Percentiles rank a stretch among this genome's conserved stretches.
Conservation (phyloP, 2,888 invertebrate genomes). For the Chydorus sphaericus region DNA sequence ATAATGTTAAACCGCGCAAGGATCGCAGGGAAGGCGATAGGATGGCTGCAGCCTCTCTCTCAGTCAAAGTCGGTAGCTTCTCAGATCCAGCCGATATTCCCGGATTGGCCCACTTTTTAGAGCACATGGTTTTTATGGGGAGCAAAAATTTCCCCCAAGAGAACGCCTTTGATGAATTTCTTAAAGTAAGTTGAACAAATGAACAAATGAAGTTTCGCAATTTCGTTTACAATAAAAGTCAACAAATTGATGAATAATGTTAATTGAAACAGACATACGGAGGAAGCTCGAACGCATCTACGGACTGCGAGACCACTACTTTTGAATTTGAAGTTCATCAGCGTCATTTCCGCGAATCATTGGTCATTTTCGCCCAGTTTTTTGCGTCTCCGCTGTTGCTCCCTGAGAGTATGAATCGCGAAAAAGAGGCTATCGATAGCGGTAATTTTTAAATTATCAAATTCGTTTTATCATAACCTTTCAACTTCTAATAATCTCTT, state of each 20-base stretch:
- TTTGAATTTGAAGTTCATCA: constrained; percentile 81
- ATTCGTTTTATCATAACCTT: constrained; percentile 5
- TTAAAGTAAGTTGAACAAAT: constrained; percentile 44
- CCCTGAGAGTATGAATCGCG: constrained; percentile 68
- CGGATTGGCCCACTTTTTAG: constrained; percentile 70
- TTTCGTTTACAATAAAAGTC: background rate
- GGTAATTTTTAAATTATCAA: constrained; percentile 34
- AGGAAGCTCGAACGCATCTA: constrained; percentile 72
- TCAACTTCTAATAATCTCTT: background rate
- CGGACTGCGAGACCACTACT: constrained; percentile 70
- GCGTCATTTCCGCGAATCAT: constrained; percentile 52
- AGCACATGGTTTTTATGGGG: constrained; percentile 92
- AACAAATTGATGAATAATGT: background rate
- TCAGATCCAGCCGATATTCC: constrained; percentile 60
- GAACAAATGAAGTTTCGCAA: constrained; percentile 16
- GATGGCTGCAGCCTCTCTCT: constrained; percentile 20
- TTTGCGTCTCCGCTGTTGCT: constrained; percentile 74
- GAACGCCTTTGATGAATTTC: constrained; percentile 66
- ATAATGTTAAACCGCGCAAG: background rate
- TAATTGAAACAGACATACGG: constrained; percentile 47
- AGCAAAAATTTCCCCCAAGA: constrained; percentile 75
- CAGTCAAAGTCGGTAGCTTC: constrained; percentile 32
- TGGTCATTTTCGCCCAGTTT: constrained; percentile 79
- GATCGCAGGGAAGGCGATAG: background rate
- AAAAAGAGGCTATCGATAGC: constrained; percentile 75